Conservation (phyloP, 2,113 vertebrate genomes). For the Cyanocitta stelleri region DNA sequence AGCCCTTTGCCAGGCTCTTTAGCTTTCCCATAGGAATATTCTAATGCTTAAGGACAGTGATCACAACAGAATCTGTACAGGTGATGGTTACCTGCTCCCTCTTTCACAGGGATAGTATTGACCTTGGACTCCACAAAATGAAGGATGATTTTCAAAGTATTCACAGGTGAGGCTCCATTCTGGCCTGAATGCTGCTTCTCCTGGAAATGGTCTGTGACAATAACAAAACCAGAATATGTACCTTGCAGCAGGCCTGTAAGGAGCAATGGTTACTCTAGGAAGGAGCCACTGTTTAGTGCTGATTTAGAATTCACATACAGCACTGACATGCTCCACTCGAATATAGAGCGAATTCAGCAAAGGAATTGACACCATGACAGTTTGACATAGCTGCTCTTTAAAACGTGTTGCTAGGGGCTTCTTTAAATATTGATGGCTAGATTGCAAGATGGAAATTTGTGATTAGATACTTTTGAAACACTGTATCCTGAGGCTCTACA, state of each 20-base stretch:
- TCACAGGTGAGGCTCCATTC: not conserved
- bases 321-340: accelerated
- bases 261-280: not conserved
- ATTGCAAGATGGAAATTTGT: not conserved
- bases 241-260: not conserved
- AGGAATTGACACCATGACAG: not conserved
- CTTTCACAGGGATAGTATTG: not conserved
- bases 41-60: not conserved
- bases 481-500: not conserved
- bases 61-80: not conserved
- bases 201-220: not conserved
- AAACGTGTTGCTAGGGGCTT: not conserved
- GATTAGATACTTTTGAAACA: not conserved
- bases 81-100: not conserved
- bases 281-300: not conserved
- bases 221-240: not conserved
- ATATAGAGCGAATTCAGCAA: not conserved
- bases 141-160: not conserved
- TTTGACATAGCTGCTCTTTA: not conserved
- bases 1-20: accelerated
- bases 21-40: not conserved
- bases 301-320: not conserved
- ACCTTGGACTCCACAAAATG: not conserved
- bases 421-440: not conserved
- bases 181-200: not conserved